phyloP scores from a whole-genome alignment of 2,797 vertebrate genomes.

The Florisuga fusca region DNA sequence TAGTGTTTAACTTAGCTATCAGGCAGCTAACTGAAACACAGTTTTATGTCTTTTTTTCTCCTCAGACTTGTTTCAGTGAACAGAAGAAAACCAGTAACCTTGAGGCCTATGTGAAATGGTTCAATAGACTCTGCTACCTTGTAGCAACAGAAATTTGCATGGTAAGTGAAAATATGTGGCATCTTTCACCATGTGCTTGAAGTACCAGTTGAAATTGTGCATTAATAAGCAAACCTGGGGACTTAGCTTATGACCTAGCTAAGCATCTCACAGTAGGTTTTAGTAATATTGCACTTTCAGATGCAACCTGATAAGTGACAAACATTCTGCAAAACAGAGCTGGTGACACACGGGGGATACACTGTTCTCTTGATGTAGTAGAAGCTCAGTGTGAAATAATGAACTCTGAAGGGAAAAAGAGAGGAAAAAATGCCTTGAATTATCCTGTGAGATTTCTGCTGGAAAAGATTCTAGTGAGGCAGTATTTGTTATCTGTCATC shows the following conservation, averaged over 20 bases:
- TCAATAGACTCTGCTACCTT: constrained; percentile 92
- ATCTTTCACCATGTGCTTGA: neutral
- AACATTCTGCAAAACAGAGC: neutral
- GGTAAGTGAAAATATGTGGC: constrained; percentile 75
- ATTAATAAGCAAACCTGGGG: neutral
- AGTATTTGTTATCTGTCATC: constrained; percentile 29
- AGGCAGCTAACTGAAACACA: neutral
- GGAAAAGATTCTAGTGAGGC: neutral
- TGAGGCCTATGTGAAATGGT: constrained; percentile 94
- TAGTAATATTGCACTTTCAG: neutral
- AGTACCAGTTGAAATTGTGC: neutral
- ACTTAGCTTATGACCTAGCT: constrained; percentile 11
- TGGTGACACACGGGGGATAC: neutral
- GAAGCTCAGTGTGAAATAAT: constrained; percentile 37
- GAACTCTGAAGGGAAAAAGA: constrained; percentile 50
- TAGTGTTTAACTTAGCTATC: neutral
- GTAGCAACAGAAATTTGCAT: constrained; percentile 96
- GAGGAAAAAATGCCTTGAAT: constrained; percentile 16
- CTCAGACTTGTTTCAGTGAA: constrained; percentile 77
- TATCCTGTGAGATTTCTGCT: constrained; percentile 12
- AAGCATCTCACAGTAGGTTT: neutral
- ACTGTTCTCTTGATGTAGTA: constrained; percentile 1
- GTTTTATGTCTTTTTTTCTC: neutral
- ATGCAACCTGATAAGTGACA: neutral
- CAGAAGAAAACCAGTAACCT: constrained; percentile 90